Conservation (phyloP, 1,140 invertebrate species). For the Halictus rubicundus region DNA sequence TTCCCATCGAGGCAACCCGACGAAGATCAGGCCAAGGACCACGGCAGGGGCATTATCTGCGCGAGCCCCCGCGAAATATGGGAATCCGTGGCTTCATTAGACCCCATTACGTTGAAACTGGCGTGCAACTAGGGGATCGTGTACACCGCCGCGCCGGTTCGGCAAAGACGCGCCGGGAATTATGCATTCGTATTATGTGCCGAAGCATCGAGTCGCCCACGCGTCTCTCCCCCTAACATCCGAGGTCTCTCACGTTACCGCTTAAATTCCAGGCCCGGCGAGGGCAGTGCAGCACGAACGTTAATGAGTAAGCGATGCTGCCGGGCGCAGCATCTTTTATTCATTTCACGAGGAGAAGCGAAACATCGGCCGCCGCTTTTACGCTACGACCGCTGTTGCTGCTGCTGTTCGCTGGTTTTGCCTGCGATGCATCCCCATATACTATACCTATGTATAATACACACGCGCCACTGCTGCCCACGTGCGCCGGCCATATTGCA, state of each 20-base stretch:
- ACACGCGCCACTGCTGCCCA: conserved; percentile 40
- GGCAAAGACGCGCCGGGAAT: conserved; percentile 8
- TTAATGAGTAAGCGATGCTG: conserved; percentile 66
- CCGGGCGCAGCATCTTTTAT: conserved; percentile 68
- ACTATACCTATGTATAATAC: neutral
- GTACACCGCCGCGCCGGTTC: neutral
- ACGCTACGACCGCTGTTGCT: conserved; percentile 31
- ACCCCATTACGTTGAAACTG: conserved; percentile 11
- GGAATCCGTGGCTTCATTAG: conserved; percentile 5
- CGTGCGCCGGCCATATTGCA: conserved; percentile 63
- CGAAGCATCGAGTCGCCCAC: conserved; percentile 41
- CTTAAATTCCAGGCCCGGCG: conserved; percentile 45
- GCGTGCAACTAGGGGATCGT: neutral
- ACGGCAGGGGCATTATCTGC: too few species aligned
- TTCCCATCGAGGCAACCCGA: too few species aligned
- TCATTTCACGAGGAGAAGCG: conserved; percentile 65
- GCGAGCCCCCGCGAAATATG: neutral
- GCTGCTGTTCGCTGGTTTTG: neutral
- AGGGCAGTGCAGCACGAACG: conserved; percentile 34
- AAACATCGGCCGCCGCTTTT: conserved; percentile 60
- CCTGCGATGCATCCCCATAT: conserved; percentile 20
- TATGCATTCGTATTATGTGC: conserved; percentile 41
- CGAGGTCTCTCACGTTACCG: conserved; percentile 38
- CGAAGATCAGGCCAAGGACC: too few species aligned
- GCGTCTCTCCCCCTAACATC: conserved; percentile 2